These are phyloP conservation scores for Thamnophis sirtalis DNA, from an alignment of 2,113 vertebrate genomes.

Conservation along the genomic window DNA sequence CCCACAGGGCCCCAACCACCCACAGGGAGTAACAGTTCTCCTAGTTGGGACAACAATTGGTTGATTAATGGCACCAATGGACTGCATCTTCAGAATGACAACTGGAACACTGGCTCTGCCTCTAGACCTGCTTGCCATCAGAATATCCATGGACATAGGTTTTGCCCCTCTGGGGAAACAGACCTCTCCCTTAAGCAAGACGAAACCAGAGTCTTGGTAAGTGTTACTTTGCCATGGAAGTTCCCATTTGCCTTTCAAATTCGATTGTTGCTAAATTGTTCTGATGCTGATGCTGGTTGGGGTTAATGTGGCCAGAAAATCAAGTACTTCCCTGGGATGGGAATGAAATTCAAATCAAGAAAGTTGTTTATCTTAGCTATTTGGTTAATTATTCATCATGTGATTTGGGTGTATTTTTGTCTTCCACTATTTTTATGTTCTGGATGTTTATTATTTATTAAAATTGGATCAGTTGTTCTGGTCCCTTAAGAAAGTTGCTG, in stretches of 20 bases:
- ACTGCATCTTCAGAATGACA: conserved; percentile 70
- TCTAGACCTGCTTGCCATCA: conserved; percentile 57
- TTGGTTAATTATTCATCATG: neutral
- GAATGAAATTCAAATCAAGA: neutral
- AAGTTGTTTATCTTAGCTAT: neutral
- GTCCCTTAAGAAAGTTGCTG: neutral
- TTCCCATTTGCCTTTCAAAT: neutral
- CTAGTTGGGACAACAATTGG: conserved; percentile 61
- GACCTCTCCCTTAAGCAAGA: conserved; percentile 62
- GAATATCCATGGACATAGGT: conserved; percentile 63
- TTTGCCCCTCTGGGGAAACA: conserved; percentile 61
- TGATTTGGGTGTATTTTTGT: neutral
- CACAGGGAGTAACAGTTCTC: conserved; percentile 51
- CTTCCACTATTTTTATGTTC: neutral
- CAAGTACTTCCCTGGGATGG: neutral
- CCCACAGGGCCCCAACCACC: conserved; percentile 23
- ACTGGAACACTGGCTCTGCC: conserved; percentile 51
- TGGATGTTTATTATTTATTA: neutral
- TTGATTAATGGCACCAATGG: conserved; percentile 63
- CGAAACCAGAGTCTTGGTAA: conserved; percentile 76
- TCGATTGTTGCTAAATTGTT: neutral
- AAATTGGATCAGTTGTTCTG: neutral
- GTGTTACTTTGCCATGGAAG: conserved; percentile 8
- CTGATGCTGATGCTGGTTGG: neutral
- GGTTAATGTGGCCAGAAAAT: neutral